Base-by-base conservation (phyloP, 1,140 invertebrate species). In the Sarcophaga peregrina region DNA sequence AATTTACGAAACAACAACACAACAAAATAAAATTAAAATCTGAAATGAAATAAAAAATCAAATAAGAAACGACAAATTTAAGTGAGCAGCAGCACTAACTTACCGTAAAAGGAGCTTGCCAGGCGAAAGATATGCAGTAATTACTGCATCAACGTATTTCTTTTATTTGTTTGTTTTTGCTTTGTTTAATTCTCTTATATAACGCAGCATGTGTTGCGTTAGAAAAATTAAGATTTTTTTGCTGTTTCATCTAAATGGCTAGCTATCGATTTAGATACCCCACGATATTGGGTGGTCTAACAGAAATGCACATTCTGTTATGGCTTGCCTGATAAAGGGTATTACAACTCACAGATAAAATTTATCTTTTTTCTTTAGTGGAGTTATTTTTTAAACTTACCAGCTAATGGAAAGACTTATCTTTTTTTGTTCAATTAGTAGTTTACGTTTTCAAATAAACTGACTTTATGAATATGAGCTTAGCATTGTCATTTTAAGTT, bases 151-250 rank as follows among this genome's bases (percentile, higher is more conserved):
- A 37, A 37, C 15, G 20, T n/a, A 20, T 68, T 68, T 68, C 20
- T 17, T 20, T 13, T 58, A 6, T 58, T 13, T 13, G 11, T 58
- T 58, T 58, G 15, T 58, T 58, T 58, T 58, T 58, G 8, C 25
- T 37, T 37, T 37, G 25, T 37, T 37, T 37, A 37, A 37, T 52
- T 52, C 2, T 13, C 50, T 9, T 52, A 10, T 9, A 52, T 68
- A 68, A 78, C 37, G 9, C 75, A 17, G 46, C 25, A 20, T 48
- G 15, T 76, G 74, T 47, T n/a, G 50, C 47, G 47, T 78, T 78
- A 50, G 75, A n/a, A 78, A 78, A 78, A 50, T 50, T 50, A 50
- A 50, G 47, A 78, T 78, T 78, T 78, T 76, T 76, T 76, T 76
- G 20, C 58, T 72, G 11, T 25, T 37, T 37, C 25, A 37, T 37